Evolutionary conservation across 1,140 invertebrate genomes (phyloP), one percentile per base, ranked within the genome.

Genomic region (Tetraneura akinire): DNA sequence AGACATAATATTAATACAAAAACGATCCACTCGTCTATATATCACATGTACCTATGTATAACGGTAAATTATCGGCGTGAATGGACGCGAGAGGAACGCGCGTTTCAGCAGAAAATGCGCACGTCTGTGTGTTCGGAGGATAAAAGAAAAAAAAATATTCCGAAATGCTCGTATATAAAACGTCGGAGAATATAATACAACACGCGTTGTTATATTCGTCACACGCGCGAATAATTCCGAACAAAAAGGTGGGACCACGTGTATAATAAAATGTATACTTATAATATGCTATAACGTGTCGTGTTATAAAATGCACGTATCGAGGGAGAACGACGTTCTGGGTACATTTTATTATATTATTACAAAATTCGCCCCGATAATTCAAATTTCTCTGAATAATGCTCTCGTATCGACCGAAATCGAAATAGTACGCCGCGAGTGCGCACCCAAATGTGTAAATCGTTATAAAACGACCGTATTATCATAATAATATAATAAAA

Each of bases 141-240:
- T 3, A 37, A 37, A 37, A 37, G 32, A 37, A 3, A 64, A 37
- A 64, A 37, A 64, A 37, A 29, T 3, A 62, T 37, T n/a, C 32
- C 29, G 21, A 64, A 64, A 64, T 64, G 32, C 62, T 64, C 11
- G 21, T 18, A 14, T 1, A 37, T 37, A 13, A 10, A 1, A 47
- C 45, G 3, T 8, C 8, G 32, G 32, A 47, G 45, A n/a, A n/a
- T 13, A 47, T 14, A 47, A 47, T 14, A 47, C 60, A 32, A 47
- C 60, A 32, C 60, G 18, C 29, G 32, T 14, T 13, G 53, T n/a
- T n/a, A n/a, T n/a, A 37, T 64, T 37, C 60, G 32, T n/a, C 32
- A 53, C 70, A 73, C 70, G n/a, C 23, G 47, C 70, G 70, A 73
- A 73, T 73, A 53, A 73, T 73, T 73, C 70, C 29, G 45, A 73